Evolutionary conservation across 2,888 invertebrate genomes (phyloP), one percentile per base, ranked within the genome.

Genomic region (Drosophila anceps): DNA sequence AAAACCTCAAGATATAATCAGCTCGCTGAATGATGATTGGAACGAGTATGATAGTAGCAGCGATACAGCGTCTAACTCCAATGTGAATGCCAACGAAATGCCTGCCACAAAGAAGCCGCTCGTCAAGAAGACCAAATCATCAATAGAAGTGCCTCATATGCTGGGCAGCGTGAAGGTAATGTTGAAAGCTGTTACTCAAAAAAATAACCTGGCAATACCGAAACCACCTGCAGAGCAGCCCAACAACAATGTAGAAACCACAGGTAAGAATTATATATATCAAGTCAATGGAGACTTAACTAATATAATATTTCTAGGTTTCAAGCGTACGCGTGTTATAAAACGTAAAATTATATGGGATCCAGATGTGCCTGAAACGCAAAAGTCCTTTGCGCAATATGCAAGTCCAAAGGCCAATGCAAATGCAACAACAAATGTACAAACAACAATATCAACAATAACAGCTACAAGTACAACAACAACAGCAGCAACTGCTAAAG

Each of bases 291-390:
- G 3, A 31, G 4, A 51, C 3, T 33, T 41, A 6, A 67, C 2
- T 1, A 50, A 35, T 35, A n/a, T 10, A 0, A 18, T 18, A 31
- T 10, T 46, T 50, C 4, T 64, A 88, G 90, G 92, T 9, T 91
- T 91, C 43, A 92, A 92, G 67, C 86, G 92, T 7, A 91, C 94
- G 4, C 92, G 96, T 81, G 94, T 96, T 24, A 95, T 96, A 33
- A 96, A 96, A 88, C 95, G 95, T 75, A 96, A 96, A 93, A 95
- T 96, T 7, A 96, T 96, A 77, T 96, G 95, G 95, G 96, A 96
- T 92, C 96, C 96, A 3, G 93, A 93, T 86, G 93, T 86, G 63
- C 93, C 93, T 0, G 93, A 93, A 73, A 92, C 93, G 0, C 91
- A 92, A 43, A 86, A 82, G 54, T 87, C 89, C 0, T 89, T 84